Percentiles rank a stretch among this genome's conserved stretches.
Evolutionary conservation across 2,113 vertebrate species (phyloP).

Genomic region (Syngnathus typhle): DNA sequence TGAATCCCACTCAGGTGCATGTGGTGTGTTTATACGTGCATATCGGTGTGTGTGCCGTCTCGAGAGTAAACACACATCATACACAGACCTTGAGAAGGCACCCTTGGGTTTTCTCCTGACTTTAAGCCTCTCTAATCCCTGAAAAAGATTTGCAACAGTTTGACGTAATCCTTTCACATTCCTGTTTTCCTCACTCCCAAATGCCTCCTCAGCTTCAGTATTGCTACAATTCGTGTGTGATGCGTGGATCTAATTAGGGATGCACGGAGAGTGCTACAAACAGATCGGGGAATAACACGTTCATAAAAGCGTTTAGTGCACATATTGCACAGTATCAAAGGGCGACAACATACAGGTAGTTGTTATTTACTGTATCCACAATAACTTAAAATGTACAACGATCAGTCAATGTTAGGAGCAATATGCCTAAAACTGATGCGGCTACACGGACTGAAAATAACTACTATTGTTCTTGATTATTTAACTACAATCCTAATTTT

Average conservation of each 20-base stretch:
- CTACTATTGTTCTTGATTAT: neutral
- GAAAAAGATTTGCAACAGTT: constrained; percentile 69
- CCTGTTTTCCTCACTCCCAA: constrained; percentile 52
- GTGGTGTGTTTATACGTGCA: constrained; percentile 22
- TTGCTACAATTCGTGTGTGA: constrained; percentile 41
- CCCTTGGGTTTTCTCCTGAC: constrained; percentile 61
- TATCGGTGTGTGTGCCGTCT: constrained; percentile 15
- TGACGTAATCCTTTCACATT: constrained; percentile 65
- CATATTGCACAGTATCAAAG: constrained; percentile 6
- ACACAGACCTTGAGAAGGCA: constrained; percentile 45
- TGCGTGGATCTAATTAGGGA: constrained; percentile 50
- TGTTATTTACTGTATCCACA: constrained; percentile 15
- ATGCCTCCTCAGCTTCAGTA: constrained; percentile 41
- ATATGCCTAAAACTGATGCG: neutral
- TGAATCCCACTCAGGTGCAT: neutral
- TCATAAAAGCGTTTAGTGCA: constrained; percentile 15
- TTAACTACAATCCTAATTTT: neutral
- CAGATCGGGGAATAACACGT: constrained; percentile 23
- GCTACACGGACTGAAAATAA: neutral
- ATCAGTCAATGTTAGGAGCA: constrained; percentile 9
- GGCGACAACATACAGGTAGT: neutral
- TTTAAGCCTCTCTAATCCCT: constrained; percentile 67
- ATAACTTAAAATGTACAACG: constrained; percentile 13
- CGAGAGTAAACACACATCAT: constrained; percentile 32
- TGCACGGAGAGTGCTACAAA: constrained; percentile 13